Percentiles rank a stretch among this genome's conserved stretches.
phyloP scores from a whole-genome alignment of 2,888 invertebrate genomes.

The Gymnosoma rotundatum region DNA sequence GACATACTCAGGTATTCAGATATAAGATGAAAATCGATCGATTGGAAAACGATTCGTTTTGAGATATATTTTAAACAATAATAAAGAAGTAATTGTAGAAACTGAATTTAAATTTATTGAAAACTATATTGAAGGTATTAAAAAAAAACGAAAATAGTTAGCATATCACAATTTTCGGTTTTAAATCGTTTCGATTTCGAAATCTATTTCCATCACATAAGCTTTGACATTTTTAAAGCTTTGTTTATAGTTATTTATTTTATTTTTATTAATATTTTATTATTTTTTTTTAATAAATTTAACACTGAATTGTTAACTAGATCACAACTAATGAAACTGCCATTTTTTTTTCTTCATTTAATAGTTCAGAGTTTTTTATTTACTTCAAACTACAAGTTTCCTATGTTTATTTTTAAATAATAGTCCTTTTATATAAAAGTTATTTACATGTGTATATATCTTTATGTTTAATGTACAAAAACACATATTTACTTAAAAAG shows the following conservation, averaged over 20 bases:
- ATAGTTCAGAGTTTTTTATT: not conserved
- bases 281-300: constrained; percentile 38
- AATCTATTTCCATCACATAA: too few species aligned
- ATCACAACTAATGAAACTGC: constrained; percentile 27
- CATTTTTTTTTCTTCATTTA: not conserved
- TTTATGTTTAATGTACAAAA: constrained; percentile 49
- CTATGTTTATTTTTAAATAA: constrained; percentile 24
- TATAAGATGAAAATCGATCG: too few species aligned
- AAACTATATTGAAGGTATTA: too few species aligned
- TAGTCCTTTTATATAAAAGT: constrained; percentile 5
- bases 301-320: not conserved
- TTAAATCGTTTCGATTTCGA: too few species aligned
- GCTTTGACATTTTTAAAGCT: too few species aligned
- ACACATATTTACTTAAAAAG: constrained; percentile 68
- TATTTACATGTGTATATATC: constrained; percentile 7
- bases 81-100: too few species aligned
- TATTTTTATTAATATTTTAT: not conserved
- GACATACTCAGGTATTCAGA: constrained; percentile 60
- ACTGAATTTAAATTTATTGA: too few species aligned
- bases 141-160: too few species aligned
- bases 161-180: too few species aligned
- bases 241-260: not conserved
- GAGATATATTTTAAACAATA: too few species aligned
- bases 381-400: constrained; percentile 25
- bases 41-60: too few species aligned